Evolutionary conservation across 2,113 vertebrate species (phyloP).

Genomic region (Neodon shergylaensis): DNA sequence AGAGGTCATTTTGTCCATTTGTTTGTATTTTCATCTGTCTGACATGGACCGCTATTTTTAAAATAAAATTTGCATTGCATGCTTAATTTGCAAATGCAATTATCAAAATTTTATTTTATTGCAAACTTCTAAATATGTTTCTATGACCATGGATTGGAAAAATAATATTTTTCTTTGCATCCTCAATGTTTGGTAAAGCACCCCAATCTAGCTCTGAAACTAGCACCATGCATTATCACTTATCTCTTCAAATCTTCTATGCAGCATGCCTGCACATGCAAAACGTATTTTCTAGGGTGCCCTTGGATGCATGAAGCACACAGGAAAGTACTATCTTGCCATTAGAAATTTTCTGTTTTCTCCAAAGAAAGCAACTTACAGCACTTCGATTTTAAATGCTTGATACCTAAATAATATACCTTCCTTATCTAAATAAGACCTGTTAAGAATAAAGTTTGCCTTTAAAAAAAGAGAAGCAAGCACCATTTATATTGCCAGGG

Average conservation of each 20-base stretch:
- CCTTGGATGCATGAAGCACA: background rate
- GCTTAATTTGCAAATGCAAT: background rate
- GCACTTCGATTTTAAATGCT: conserved; percentile 19
- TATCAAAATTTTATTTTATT: background rate
- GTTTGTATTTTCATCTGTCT: background rate
- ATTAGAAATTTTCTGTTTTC: conserved; percentile 12
- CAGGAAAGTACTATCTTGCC: background rate
- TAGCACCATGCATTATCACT: conserved; percentile 33
- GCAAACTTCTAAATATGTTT: background rate
- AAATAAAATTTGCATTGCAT: background rate
- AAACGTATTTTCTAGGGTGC: background rate
- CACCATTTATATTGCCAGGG: background rate
- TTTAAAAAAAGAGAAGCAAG: conserved; percentile 64
- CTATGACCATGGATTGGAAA: background rate
- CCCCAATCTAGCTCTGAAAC: background rate
- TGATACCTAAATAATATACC: background rate
- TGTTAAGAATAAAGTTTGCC: background rate
- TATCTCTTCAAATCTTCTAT: background rate
- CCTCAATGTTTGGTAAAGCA: conserved; percentile 18
- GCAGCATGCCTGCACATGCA: conserved; percentile 24
- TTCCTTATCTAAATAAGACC: background rate
- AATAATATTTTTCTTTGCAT: conserved; percentile 37
- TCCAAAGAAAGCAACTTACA: background rate
- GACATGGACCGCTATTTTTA: background rate
- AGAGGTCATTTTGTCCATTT: background rate